phyloP scores from a whole-genome alignment of 2,113 vertebrate genomes.

The Muntiacus muntjak region DNA sequence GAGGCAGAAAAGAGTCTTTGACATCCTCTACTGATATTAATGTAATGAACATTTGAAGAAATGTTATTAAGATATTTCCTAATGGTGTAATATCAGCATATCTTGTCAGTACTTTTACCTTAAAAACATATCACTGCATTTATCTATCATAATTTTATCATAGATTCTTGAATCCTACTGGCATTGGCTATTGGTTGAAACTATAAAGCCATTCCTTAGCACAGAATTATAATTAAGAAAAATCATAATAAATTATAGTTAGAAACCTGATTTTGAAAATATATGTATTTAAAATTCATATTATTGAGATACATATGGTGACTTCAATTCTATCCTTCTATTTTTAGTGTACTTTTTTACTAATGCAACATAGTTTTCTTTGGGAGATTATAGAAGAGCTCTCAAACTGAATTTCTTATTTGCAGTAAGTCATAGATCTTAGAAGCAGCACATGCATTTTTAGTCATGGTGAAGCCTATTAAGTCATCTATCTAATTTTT shows the following conservation, averaged over 20 bases:
- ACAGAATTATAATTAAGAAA: neutral
- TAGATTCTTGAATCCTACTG: neutral
- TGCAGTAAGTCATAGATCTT: slow-evolving; percentile 36
- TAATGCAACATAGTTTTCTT: neutral
- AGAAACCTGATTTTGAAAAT: neutral
- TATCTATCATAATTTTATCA: neutral
- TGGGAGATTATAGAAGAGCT: neutral
- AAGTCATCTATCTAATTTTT: slow-evolving; percentile 30
- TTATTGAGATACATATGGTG: neutral
- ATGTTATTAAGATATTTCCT: neutral
- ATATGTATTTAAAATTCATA: neutral
- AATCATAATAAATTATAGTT: neutral
- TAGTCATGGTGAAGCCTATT: neutral
- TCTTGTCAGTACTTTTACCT: neutral
- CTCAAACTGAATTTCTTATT: slow-evolving; percentile 17
- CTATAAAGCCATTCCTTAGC: neutral
- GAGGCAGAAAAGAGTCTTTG: neutral
- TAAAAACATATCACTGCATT: neutral
- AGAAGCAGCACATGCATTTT: neutral
- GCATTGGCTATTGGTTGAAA: neutral
- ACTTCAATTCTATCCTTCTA: neutral
- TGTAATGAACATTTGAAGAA: neutral
- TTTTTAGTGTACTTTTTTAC: neutral
- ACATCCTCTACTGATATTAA: neutral
- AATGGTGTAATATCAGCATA: neutral